Evolutionary conservation across 1,140 invertebrate genomes (phyloP), one percentile per base, ranked within the genome.

Genomic region (Monomorium pharaonis): DNA sequence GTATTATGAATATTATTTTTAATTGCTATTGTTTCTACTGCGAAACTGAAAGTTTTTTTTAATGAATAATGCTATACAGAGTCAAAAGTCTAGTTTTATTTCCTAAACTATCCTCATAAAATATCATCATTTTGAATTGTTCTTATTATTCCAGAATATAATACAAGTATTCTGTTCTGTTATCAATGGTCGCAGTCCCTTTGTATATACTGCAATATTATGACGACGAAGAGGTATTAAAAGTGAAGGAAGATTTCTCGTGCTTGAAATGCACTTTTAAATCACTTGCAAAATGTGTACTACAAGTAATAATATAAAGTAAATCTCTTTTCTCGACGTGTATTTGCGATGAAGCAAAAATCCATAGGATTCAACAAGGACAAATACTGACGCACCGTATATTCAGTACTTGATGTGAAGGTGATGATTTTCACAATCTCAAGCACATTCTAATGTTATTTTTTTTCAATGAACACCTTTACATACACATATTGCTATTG

Each of bases 401-500:
- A 81, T 47, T 80, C 56, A 84, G 62, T 69, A 75, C 58, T 85
- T 65, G 84, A 89, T 72, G 44, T 58, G 65, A 21, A 75, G 18
- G 51, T 16, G 37, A 76, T 83, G 51, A 37, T 86, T 56, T 54
- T 37, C 44, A 10, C 51, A 18, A 86, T 83, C n/a, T 54, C 58
- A 12, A 65, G 30, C 87, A 72, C 58, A 18, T 63, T 78, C 63
- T 75, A 69, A 86, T 54, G 21, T 74, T 88, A 44, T 16, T 67
- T 74, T 60, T 69, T 60, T 33, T 62, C 63, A 24, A 58, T 84
- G 65, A 89, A 90, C 69, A 89, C 85, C 69, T 81, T 81, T 67
- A 58, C 77, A 74, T 89, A 78, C 86, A 89, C 84, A 75, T 89
- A 90, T 89, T 90, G 88, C 89, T 89, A 87, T 85, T 74, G 24